These are phyloP conservation scores for Dolichoris vasculosae DNA, from an alignment of 1,140 invertebrate genomes.

Conservation along the genomic window DNA sequence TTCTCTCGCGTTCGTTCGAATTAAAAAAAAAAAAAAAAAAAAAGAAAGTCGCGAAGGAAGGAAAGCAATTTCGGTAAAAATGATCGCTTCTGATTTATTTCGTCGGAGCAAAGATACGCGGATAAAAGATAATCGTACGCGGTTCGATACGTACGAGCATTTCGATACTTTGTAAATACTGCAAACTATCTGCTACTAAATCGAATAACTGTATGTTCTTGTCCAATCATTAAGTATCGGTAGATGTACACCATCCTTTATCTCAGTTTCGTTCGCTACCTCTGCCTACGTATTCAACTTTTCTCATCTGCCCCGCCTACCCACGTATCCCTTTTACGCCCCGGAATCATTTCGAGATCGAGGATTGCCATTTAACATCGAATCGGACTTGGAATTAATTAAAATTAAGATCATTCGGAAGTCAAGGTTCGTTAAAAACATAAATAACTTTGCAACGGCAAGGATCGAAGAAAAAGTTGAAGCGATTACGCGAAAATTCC, in stretches of 20 bases:
- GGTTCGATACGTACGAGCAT: neutral
- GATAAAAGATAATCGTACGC: neutral
- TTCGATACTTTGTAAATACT: neutral
- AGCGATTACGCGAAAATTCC: no score
- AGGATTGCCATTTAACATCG: neutral
- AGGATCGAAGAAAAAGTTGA: no score
- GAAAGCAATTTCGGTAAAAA: neutral
- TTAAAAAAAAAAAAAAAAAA: no score
- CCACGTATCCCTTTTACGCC: neutral
- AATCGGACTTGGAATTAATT: slow-evolving; percentile 8
- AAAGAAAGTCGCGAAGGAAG: neutral
- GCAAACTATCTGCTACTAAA: neutral
- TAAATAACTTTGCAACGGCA: neutral
- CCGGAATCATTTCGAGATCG: neutral
- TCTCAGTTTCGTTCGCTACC: neutral
- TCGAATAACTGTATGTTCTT: neutral
- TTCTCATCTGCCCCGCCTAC: neutral
- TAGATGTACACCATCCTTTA: neutral
- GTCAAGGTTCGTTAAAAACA: slow-evolving; percentile 13
- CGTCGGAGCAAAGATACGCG: neutral
- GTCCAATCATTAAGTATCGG: neutral
- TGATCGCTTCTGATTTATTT: neutral
- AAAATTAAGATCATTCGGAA: slow-evolving; percentile 24
- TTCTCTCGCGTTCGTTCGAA: no score
- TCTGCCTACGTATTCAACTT: neutral